These are phyloP conservation scores for Hirundo rustica DNA, from an alignment of 2,797 vertebrate species.

Conservation along the genomic window DNA sequence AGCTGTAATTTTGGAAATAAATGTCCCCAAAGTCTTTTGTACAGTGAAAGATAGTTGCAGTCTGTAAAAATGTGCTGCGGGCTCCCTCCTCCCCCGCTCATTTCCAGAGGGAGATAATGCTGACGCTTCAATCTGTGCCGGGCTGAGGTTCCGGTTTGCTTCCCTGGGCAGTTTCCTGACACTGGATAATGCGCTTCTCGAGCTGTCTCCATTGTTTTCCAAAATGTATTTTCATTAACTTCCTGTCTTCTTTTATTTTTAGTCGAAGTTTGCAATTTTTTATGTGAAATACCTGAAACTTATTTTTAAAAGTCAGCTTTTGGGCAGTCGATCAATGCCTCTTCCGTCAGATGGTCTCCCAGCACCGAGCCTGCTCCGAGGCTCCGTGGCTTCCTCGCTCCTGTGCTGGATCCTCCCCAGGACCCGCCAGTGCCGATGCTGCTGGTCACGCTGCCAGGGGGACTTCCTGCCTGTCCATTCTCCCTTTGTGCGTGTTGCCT, in stretches of 20 bases:
- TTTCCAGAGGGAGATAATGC: constrained; percentile 56
- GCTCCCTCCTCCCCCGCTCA: constrained; percentile 33
- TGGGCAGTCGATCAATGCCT: constrained; percentile 37
- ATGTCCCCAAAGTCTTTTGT: background rate
- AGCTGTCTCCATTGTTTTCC: constrained; percentile 68
- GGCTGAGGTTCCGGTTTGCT: constrained; percentile 64
- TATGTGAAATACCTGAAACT: constrained; percentile 65
- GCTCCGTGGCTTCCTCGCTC: background rate
- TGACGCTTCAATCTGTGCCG: constrained; percentile 51
- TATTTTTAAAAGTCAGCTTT: constrained; percentile 65
- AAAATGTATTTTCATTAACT: constrained; percentile 66
- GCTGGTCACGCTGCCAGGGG: background rate
- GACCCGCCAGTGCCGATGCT: background rate
- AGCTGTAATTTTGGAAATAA: constrained; percentile 42
- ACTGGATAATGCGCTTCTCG: constrained; percentile 61
- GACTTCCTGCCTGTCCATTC: background rate
- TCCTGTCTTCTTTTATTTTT: constrained; percentile 72
- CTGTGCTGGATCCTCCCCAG: background rate
- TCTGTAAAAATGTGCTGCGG: background rate
- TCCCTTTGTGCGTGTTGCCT: background rate
- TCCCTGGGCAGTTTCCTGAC: constrained; percentile 71
- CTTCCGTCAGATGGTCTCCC: constrained; percentile 29
- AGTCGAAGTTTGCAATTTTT: constrained; percentile 71
- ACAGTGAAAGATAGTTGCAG: constrained; percentile 15
- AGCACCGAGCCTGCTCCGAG: background rate